phyloP scores from a whole-genome alignment of 2,888 invertebrate species.

The Meta bourneti region DNA sequence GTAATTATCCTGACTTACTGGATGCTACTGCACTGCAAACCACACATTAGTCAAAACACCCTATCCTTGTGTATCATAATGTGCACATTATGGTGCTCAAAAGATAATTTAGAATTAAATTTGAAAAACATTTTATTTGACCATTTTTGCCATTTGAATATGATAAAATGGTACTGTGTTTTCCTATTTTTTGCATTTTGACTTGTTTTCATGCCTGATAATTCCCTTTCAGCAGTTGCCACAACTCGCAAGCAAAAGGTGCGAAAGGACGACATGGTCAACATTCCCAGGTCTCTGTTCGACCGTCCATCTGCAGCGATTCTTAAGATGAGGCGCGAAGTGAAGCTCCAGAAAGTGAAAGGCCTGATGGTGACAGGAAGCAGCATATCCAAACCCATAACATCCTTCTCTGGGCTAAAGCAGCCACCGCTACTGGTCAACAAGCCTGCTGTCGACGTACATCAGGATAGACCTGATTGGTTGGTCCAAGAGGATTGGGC shows the following conservation, averaged over 20 bases:
- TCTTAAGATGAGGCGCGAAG: constrained; percentile 88
- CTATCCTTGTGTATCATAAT: too few species aligned
- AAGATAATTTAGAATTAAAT: too few species aligned
- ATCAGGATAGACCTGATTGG: constrained; percentile 79
- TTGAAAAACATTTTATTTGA: too few species aligned
- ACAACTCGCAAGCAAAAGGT: constrained; percentile 81
- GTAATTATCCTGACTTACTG: too few species aligned
- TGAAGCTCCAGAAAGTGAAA: constrained; percentile 87
- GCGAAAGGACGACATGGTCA: constrained; percentile 87
- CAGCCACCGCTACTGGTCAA: constrained; percentile 60
- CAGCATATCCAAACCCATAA: constrained; percentile 21
- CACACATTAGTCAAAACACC: too few species aligned
- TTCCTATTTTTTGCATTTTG: not conserved
- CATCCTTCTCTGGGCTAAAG: constrained; percentile 61
- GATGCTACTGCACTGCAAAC: too few species aligned
- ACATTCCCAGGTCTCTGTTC: constrained; percentile 90
- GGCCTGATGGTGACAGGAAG: constrained; percentile 70
- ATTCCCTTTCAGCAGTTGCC: not conserved
- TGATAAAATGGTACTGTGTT: too few species aligned
- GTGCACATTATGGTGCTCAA: too few species aligned
- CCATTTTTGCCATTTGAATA: too few species aligned
- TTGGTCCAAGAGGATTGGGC: constrained; percentile 82
- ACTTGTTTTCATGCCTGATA: not conserved
- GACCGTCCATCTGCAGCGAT: constrained; percentile 89
- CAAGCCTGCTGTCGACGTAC: constrained; percentile 74